Base-by-base conservation (phyloP, 2,113 vertebrate species). In the Xyliphius kryptos region DNA sequence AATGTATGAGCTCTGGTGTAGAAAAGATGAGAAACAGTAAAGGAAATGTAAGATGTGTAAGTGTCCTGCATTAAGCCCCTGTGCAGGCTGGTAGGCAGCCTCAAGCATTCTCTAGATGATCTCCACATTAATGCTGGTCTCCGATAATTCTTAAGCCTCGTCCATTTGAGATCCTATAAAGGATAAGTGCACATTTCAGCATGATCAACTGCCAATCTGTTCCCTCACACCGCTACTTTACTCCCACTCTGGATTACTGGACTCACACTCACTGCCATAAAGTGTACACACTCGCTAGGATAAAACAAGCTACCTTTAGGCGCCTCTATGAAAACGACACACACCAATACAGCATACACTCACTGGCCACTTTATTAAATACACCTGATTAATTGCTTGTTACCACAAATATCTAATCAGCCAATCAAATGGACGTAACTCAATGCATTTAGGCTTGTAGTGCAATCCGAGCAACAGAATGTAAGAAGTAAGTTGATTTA, bases 111-210 rank as follows among this genome's bases (percentile, higher is more conserved):
- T 79, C 86, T 80, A 83, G 89, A 88, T 91, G 91, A 93, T 92
- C 91, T 91, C 87, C 89, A 93, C 90, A 92, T 92, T 92, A 92
- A 92, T 85, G 79, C 83, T 87, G 83, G 87, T 89, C 86, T 88
- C 87, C 89, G 91, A 91, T 93, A 91, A 91, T 95, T 93, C 89
- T 89, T 92, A 95, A 92, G 89, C 89, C 88, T 92, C 88, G 88
- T 90, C 91, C 83, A 91, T 89, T 90, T 87, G 86, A 89, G 90
- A 97, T 91, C 90, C 87, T 91, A 88, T 91, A 91, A 90, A 85
- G 86, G 89, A 91, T 92, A 92, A 92, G 88, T 79, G 78, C 87
- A 84, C 81, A 86, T 90, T 86, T 89, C 83, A 83, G 86, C 86
- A 89, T 89, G 89, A 93, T 92, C 89, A 91, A 86, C 86, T 89